Conservation (phyloP, 2,797 vertebrate genomes). For the Leptoclinus maculatus region DNA sequence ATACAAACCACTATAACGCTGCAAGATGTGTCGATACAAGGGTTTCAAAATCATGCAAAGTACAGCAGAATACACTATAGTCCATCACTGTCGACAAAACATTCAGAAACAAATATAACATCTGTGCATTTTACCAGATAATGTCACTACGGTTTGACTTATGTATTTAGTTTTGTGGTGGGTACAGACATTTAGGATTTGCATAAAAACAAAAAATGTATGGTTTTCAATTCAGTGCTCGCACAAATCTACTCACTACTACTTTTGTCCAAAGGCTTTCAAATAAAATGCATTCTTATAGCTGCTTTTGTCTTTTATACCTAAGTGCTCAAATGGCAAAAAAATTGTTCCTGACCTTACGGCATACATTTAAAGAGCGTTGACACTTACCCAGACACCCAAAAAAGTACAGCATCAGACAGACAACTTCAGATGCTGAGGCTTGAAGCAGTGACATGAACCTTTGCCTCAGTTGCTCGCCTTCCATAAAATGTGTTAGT, state of each 20-base stretch:
- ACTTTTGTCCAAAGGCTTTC: not conserved
- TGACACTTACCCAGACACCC: conserved; percentile 65
- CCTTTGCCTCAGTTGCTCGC: conserved; percentile 55
- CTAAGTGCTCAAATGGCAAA: not conserved
- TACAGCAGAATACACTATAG: not conserved
- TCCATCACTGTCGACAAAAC: not conserved
- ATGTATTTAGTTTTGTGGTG: not conserved
- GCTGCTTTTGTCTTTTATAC: not conserved
- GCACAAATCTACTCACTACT: not conserved
- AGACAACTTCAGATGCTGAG: conserved; percentile 39
- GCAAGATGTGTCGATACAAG: not conserved
- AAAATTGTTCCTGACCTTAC: not conserved
- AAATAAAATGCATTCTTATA: not conserved
- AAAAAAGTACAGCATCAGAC: conserved; percentile 45
- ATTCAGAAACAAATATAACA: not conserved
- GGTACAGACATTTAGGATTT: conserved; percentile 10
- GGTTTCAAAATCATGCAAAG: not conserved
- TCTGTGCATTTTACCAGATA: conserved; percentile 6
- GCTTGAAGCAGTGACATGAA: conserved; percentile 39
- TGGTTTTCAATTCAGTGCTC: not conserved
- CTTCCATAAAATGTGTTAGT: conserved; percentile 72
- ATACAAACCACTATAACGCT: not conserved
- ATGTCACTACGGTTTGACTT: not conserved
- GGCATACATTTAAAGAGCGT: conserved; percentile 1
- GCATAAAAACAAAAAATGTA: not conserved